These are phyloP conservation scores for Cheilosia vulpina DNA, from an alignment of 2,888 invertebrate genomes.

Conservation along the genomic window DNA sequence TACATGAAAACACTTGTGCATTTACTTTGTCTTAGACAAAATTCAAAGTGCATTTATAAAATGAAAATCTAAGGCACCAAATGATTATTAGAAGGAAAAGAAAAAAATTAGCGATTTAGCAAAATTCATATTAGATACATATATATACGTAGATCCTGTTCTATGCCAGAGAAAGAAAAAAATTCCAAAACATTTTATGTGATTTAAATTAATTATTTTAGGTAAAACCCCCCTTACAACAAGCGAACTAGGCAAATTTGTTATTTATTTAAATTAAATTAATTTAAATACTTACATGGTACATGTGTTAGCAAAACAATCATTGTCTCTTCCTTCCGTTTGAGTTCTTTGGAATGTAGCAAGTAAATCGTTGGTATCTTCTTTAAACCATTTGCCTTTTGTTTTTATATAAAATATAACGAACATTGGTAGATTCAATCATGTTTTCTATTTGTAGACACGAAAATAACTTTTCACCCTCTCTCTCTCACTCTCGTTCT, in stretches of 20 bases:
- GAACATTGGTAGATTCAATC: conserved; percentile 45
- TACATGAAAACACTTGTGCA: conserved; percentile 49
- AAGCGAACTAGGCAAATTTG: conserved; percentile 59
- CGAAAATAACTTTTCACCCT: conserved; percentile 2
- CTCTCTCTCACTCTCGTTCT: conserved; percentile 18
- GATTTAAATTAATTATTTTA: conserved; percentile 74
- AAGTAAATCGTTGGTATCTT: conserved; percentile 16
- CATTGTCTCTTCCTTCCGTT: conserved; percentile 24
- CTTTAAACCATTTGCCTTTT: conserved; percentile 1
- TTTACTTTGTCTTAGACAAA: conserved; percentile 60
- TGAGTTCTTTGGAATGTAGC: conserved; percentile 21
- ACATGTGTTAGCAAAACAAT: conserved; percentile 22
- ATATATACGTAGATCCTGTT: conserved; percentile 28
- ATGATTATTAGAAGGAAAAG: conserved; percentile 18
- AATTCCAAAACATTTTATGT: conserved; percentile 72
- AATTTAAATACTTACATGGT: conserved; percentile 42
- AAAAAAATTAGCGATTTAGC: conserved; percentile 36
- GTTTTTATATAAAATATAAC: conserved; percentile 8
- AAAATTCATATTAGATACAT: conserved; percentile 45
- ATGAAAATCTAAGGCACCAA: conserved; percentile 58
- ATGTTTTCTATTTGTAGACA: conserved; percentile 16
- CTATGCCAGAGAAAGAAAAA: conserved; percentile 48
- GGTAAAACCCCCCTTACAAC: conserved; percentile 43
- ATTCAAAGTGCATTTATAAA: conserved; percentile 66
- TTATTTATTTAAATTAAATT: conserved; percentile 69